Base-by-base conservation (phyloP, 2,888 invertebrate species). In the Cheilosia impressa region DNA sequence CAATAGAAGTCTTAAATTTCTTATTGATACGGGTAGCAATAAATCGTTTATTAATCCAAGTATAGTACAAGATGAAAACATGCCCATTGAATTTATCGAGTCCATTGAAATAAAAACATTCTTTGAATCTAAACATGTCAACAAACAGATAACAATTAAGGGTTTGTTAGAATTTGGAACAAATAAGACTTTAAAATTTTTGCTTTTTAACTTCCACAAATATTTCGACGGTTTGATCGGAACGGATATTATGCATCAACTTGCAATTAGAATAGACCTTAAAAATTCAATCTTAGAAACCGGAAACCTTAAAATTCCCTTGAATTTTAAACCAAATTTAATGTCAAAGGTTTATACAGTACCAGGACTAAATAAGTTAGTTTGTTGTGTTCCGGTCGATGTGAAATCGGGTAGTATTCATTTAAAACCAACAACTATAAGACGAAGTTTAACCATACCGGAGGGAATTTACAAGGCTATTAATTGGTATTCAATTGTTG, bases 21-120 rank as follows among this genome's bases (percentile, higher is more conserved):
- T 10, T n/a, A 34, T 34, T 34, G 34, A 34, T 34, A 34, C 34
- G 9, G 34, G 34, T 34, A 34, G 34, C 34, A 34, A 34, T 2
- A 47, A 53, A 66, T 77, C 79, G 0, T 87, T 87, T 52, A 66
- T 87, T 22, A 72, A 73, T 27, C 83, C 80, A 0, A 19, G 43
- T 27, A 38, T 77, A 17, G 52, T 83, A n/a, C 7, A 10, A 34
- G 10, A 34, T 34, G 34, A 9, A 34, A 34, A 34, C 34, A 10
- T 10, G 2, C 34, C 34, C 9, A 34, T 34, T 9, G 34, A 34
- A 15, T n/a, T n/a, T 27, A 27, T 53, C 3, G 7, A 53, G 1
- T n/a, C 27, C 7, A 10, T 53, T 22, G 53, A 53, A 27, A 27
- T 53, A 27, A 53, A 53, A 27, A 53, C 53, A 27, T 15, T 53